Base-by-base conservation (phyloP, 2,888 invertebrate genomes). In the Apamea crenata region DNA sequence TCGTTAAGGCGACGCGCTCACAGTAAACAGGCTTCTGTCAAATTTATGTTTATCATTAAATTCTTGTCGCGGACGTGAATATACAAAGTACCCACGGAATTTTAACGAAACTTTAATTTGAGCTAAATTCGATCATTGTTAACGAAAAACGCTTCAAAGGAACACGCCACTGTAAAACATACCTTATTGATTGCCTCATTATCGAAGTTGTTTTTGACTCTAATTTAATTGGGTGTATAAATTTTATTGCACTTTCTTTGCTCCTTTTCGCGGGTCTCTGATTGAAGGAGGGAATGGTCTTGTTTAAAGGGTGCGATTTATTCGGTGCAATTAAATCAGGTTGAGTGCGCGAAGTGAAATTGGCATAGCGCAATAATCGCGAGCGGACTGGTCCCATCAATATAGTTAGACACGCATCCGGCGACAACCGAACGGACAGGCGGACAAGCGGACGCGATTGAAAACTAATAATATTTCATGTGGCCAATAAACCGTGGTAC, bases 71-170 rank as follows among this genome's bases (percentile, higher is more conserved):
- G 77, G 80, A 85, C 83, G 86, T 82, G 87, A 88, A 90, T 91
- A 91, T 92, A 90, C 91, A 90, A 90, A 74, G 88, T 82, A 78
- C 12, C 40, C n/a, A 40, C 81, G 93, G 94, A 89, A 95, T 96
- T 95, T 96, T 95, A 95, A 95, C 92, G 95, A 94, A 95, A 95
- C 93, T 93, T 95, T 94, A 94, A 94, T 93, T 94, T 92, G 93
- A 91, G 90, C 91, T 91, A 91, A 93, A 93, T 90, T 90, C 86
- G 91, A 90, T 91, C 90, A 91, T 94, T 94, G 93, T 93, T 90
- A 89, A 89, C 84, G 88, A 92, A 93, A 94, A 91, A 90, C 88
- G 83, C 87, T 86, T 87, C 84, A 86, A 87, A 87, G 80, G 71
- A 81, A 77, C 82, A 90, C 89, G 89, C 85, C 88, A 86, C 85